Conservation (phyloP, 2,888 invertebrate genomes). For the Malacosoma neustria region DNA sequence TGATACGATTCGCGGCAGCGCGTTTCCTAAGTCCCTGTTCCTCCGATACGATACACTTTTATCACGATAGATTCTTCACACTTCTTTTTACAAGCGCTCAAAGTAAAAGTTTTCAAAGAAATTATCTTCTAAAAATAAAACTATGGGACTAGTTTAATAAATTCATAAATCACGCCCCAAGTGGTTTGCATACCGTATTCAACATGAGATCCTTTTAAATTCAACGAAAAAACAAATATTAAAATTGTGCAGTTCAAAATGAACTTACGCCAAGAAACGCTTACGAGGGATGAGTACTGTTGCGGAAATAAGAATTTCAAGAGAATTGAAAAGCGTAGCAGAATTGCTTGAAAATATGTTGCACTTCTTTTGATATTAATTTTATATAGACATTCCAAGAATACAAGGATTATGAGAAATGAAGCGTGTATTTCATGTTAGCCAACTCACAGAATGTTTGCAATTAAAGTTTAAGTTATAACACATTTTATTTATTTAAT, state of each 20-base stretch:
- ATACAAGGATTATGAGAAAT: background rate
- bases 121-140: too few relatives aligned
- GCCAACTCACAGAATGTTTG: too few relatives aligned
- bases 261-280: slow-evolving; percentile 30
- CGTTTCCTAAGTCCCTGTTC: too few relatives aligned
- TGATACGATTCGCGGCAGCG: slow-evolving; percentile 45
- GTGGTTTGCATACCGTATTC: slow-evolving; percentile 27
- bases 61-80: too few relatives aligned
- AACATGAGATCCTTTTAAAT: slow-evolving; percentile 21
- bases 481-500: too few relatives aligned
- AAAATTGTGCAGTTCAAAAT: slow-evolving; percentile 41
- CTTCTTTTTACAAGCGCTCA: too few relatives aligned
- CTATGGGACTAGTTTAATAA: too few relatives aligned
- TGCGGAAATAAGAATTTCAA: slow-evolving; percentile 14
- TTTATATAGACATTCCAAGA: background rate
- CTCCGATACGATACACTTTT: too few relatives aligned
- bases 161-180: slow-evolving; percentile 32
- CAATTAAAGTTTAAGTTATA: too few relatives aligned
- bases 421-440: background rate
- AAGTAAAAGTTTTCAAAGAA: too few relatives aligned
- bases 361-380: slow-evolving; percentile 1
- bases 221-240: slow-evolving; percentile 44
- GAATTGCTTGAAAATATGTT: slow-evolving; percentile 2
- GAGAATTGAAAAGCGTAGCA: slow-evolving; percentile 2
- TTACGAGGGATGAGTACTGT: slow-evolving; percentile 27